These are phyloP conservation scores for Antheraea mylitta DNA, from an alignment of 1,140 invertebrate genomes.

Conservation along the genomic window DNA sequence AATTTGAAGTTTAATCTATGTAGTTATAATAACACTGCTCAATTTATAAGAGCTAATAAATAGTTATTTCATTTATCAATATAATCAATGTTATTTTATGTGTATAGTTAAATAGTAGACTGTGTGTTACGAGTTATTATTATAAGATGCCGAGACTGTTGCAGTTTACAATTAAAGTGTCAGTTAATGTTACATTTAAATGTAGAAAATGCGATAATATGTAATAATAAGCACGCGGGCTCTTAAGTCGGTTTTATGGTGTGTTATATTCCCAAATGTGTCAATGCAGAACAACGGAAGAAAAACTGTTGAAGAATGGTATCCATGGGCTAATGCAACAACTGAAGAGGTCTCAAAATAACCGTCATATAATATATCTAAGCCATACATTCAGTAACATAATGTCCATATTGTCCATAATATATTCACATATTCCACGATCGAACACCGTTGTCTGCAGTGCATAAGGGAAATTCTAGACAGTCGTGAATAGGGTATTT, in stretches of 20 bases:
- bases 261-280: background rate
- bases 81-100: conserved; percentile 12
- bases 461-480: no score
- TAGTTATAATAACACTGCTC: conserved; percentile 7
- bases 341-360: no score
- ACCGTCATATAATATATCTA: no score
- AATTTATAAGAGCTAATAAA: conserved; percentile 8
- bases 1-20: background rate
- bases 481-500: no score
- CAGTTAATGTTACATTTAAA: conserved; percentile 25
- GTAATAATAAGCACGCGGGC: conserved; percentile 29
- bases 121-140: background rate
- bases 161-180: conserved; percentile 11
- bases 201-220: conserved; percentile 8
- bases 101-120: conserved; percentile 1
- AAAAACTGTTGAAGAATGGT: background rate
- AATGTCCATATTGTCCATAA: no score
- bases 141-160: conserved; percentile 25
- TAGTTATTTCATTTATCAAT: conserved; percentile 9
- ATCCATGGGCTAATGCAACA: no score
- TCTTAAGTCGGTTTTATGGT: conserved; percentile 17
- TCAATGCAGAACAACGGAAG: background rate
- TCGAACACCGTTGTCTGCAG: no score
- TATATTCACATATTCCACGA: no score
- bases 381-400: no score